Base-by-base conservation (phyloP, 2,113 vertebrate genomes). In the Forbesichthys agassizii region DNA sequence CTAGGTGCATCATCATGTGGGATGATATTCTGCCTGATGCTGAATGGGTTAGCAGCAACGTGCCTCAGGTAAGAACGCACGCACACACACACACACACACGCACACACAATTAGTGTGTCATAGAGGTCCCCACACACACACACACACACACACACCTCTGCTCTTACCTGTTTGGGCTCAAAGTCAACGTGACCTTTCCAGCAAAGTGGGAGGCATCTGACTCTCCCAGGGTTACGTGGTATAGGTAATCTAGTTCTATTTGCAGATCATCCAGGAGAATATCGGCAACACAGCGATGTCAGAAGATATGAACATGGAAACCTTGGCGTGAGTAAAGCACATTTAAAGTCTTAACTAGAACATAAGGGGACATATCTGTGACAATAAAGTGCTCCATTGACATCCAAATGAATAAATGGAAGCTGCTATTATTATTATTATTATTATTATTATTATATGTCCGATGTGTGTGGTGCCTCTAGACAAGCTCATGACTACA, bases 401-500 rank as follows among this genome's bases (percentile, higher is more conserved):
- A 27, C 27, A 27, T 27, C 2, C 27, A 27, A 27, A 27, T 27
- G 3, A 27, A 27, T 27, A 27, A 27, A 27, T 27, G 27, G 27
- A 27, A 27, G 27, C 27, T 27, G 27, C 27, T 27, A 27, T 27
- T 27, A 27, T 27, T 27, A 8, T 46, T 13, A 66, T 10, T 57
- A 33, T 56, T 20, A 20, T 20, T 20, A 20, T 7, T 42, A 8
- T 46, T 13, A 66, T 10, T 57, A 33, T 57, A 16, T 52, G 3
- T 36, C 9, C 48, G 48, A 12, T 14, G 13, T 10, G 33, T 65
- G 20, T 73, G 14, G 74, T 61, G 69, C 3, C 48, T 33, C 68
- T 87, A 99, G 98, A 73, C 98, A 99, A 92, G 98, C 97, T 51
- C 96, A 98, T 4, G 95, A 98, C 82, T 98, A 99, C 92, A 99